Base-by-base conservation (phyloP, 2,113 vertebrate genomes). In the Takifugu bimaculatus region DNA sequence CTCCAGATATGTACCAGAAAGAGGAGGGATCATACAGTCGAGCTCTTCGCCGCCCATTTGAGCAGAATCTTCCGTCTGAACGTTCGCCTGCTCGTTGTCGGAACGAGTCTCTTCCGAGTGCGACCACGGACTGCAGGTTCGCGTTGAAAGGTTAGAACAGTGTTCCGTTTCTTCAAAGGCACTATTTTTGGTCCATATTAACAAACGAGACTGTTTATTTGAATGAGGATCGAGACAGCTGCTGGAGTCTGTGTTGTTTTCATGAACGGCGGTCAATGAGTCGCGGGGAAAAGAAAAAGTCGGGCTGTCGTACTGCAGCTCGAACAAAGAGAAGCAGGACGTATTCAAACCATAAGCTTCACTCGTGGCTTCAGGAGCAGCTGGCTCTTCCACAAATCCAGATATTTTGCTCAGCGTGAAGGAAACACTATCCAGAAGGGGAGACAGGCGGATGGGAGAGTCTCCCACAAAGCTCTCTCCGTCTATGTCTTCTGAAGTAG, bases 111-210 rank as follows among this genome's bases (percentile, higher is more conserved):
- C 96, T 87, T 99, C 97, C 0, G 97, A 99, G 86, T 99, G 95
- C 72, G 97, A 99, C 96, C 97, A 99, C 4, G 97, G 97, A 87
- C 97, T 99, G 90, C 97, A 98, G 61, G 96, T 99, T 91, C 97
- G 93, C 1, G 97, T 99, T 81, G 97, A 99, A 88, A 99, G 92
- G 88, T 96, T 99, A 77, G 97, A 99, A 94, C 96, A 99, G 89
- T 97, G 95, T 95, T 98, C 97, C 54, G 94, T 96, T 93, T 99
- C 96, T 81, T 99, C 97, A 92, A 98, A 99, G 96, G 96, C 96
- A 98, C 96, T 98, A 95, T 98, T 98, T 98, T 97, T 97, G 96
- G 97, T 98, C 97, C 97, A 99, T 93, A 99, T 98, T 84, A 98
- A 92, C 93, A 99, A 94, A 89, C 96, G 94, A 89, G 97, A 99